phyloP scores from a whole-genome alignment of 2,113 vertebrate genomes.

The Patagioenas fasciata region DNA sequence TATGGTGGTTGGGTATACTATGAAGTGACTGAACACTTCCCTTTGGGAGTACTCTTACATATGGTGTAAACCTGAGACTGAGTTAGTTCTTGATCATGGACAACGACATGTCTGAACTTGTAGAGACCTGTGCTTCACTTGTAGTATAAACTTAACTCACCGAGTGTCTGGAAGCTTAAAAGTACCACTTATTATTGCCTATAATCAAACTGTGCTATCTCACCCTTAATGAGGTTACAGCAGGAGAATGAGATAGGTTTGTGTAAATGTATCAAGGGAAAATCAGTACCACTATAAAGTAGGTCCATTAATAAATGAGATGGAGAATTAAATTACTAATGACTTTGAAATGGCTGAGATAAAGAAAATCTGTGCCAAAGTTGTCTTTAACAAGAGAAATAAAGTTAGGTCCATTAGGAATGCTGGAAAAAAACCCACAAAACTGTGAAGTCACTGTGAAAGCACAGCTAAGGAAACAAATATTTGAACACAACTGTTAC shows the following conservation, averaged over 20 bases:
- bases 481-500: background rate
- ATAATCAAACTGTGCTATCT: conserved; percentile 5
- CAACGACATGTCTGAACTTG: background rate
- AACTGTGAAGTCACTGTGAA: background rate
- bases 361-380: conserved; percentile 22
- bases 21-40: background rate
- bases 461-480: background rate
- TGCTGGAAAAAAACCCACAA: background rate
- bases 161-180: background rate
- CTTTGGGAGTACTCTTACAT: background rate
- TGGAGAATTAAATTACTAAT: conserved; percentile 43
- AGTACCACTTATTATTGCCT: background rate
- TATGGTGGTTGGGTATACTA: background rate
- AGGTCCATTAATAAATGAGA: conserved; percentile 47
- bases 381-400: conserved; percentile 5
- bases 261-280: background rate
- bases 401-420: background rate
- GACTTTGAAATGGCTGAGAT: conserved; percentile 36
- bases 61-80: background rate
- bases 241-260: background rate
- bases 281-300: background rate
- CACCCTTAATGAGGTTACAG: background rate
- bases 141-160: background rate
- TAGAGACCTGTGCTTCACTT: background rate
- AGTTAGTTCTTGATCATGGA: background rate